Conservation (phyloP, 2,797 vertebrate genomes). For the Danio choprae region DNA sequence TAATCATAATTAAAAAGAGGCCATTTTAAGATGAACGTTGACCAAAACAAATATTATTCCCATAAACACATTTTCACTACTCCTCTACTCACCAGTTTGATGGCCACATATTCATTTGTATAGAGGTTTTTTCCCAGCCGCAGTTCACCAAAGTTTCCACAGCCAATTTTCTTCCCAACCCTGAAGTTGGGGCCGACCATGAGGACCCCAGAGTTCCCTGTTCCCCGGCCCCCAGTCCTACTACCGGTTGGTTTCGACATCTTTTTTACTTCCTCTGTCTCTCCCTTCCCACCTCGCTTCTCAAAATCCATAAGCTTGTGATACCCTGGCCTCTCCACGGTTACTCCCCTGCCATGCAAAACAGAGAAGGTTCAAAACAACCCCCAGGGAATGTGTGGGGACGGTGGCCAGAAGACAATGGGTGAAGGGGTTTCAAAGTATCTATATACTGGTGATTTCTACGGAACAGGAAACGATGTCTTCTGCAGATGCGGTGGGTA, state of each 20-base stretch:
- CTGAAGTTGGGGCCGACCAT: slow-evolving; percentile 99
- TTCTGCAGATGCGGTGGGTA: slow-evolving; percentile 29
- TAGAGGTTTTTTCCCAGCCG: slow-evolving; percentile 98
- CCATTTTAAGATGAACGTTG: background rate
- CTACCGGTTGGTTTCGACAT: slow-evolving; percentile 92
- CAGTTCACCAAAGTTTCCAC: slow-evolving; percentile 98
- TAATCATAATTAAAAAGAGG: background rate
- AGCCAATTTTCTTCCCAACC: slow-evolving; percentile 98
- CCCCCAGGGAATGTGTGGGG: slow-evolving; percentile 64
- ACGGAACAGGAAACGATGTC: slow-evolving; percentile 26
- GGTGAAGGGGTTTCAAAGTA: slow-evolving; percentile 64
- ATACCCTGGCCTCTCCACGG: slow-evolving; percentile 99
- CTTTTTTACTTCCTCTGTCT: slow-evolving; percentile 94
- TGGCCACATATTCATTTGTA: slow-evolving; percentile 98
- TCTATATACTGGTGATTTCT: slow-evolving; percentile 55
- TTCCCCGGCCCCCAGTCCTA: slow-evolving; percentile 85
- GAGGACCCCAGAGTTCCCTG: slow-evolving; percentile 95
- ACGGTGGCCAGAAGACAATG: slow-evolving; percentile 61
- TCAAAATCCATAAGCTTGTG: slow-evolving; percentile 99
- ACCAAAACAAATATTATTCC: background rate
- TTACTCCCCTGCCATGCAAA: slow-evolving; percentile 96
- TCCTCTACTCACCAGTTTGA: slow-evolving; percentile 92
- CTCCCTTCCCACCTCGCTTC: slow-evolving; percentile 98
- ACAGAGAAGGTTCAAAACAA: slow-evolving; percentile 85
- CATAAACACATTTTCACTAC: background rate